These are phyloP conservation scores for Rhagium mordax DNA, from an alignment of 2,888 invertebrate species.

Conservation along the genomic window DNA sequence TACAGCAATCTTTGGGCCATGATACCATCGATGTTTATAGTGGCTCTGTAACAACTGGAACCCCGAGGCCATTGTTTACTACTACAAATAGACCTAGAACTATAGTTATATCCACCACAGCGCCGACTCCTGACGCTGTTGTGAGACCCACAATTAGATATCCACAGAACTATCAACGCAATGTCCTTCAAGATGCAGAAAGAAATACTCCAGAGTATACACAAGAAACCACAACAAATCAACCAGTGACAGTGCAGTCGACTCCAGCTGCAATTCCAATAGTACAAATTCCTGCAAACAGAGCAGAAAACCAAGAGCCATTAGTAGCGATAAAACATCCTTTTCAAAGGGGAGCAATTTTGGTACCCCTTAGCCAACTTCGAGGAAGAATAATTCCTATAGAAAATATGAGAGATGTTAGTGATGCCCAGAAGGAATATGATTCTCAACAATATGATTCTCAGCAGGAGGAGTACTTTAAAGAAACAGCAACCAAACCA, in stretches of 20 bases:
- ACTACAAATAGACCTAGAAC: slow-evolving; percentile 76
- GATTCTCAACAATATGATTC: slow-evolving; percentile 44
- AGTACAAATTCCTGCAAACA: slow-evolving; percentile 71
- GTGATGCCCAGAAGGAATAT: slow-evolving; percentile 54
- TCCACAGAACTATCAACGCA: slow-evolving; percentile 53
- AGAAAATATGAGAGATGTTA: slow-evolving; percentile 52
- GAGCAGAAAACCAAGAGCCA: slow-evolving; percentile 58
- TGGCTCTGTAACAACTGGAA: slow-evolving; percentile 76
- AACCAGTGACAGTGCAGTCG: slow-evolving; percentile 68
- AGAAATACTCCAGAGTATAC: slow-evolving; percentile 56
- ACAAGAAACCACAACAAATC: slow-evolving; percentile 69
- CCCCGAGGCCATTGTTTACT: slow-evolving; percentile 79
- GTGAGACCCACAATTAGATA: slow-evolving; percentile 57
- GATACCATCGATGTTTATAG: slow-evolving; percentile 82
- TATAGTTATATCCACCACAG: slow-evolving; percentile 69
- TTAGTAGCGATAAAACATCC: slow-evolving; percentile 70
- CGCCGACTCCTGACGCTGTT: slow-evolving; percentile 55
- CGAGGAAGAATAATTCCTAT: slow-evolving; percentile 60
- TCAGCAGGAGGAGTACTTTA: slow-evolving; percentile 55
- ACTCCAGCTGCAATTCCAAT: slow-evolving; percentile 74
- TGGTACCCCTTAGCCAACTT: slow-evolving; percentile 66
- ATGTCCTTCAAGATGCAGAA: slow-evolving; percentile 41
- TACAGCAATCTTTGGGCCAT: slow-evolving; percentile 76
- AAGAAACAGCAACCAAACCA: slow-evolving; percentile 47
- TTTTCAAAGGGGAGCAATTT: slow-evolving; percentile 64